Percentiles rank a stretch among this genome's conserved stretches.
Conservation (phyloP, 2,113 vertebrate species). For the Ibidorhyncha struthersii region DNA sequence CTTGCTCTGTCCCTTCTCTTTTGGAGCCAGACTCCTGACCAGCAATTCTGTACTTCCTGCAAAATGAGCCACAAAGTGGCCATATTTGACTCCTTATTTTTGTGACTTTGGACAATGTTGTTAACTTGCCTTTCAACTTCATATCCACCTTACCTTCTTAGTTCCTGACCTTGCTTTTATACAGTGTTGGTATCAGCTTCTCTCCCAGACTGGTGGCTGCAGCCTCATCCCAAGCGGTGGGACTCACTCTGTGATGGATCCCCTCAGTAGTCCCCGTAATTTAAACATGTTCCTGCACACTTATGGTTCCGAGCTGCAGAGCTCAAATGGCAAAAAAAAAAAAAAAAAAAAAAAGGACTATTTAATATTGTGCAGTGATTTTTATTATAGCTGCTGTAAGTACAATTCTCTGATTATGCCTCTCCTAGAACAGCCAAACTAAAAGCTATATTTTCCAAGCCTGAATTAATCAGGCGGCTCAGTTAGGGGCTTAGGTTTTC, state of each 20-base stretch:
- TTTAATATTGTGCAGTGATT: background rate
- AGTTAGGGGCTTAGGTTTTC: background rate
- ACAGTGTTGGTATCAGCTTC: fast-evolving
- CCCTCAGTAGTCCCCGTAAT: background rate
- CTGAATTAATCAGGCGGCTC: background rate
- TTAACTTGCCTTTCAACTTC: background rate
- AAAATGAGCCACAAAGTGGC: background rate
- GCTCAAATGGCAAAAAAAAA: background rate
- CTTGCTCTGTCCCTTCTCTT: background rate
- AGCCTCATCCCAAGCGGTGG: background rate
- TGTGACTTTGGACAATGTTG: background rate
- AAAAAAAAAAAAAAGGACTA: fast-evolving
- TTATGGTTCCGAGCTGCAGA: background rate
- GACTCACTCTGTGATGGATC: background rate
- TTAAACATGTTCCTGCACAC: background rate
- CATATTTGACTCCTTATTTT: background rate
- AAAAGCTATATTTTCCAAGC: background rate
- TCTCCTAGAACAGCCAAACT: background rate
- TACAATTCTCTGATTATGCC: background rate
- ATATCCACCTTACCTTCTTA: background rate
- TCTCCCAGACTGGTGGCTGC: background rate
- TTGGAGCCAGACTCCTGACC: background rate
- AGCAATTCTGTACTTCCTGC: background rate
- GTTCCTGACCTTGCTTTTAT: background rate
- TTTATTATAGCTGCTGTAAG: background rate